Evolutionary conservation across 2,888 invertebrate genomes (phyloP).

Genomic region (Cremastinae sp.): DNA sequence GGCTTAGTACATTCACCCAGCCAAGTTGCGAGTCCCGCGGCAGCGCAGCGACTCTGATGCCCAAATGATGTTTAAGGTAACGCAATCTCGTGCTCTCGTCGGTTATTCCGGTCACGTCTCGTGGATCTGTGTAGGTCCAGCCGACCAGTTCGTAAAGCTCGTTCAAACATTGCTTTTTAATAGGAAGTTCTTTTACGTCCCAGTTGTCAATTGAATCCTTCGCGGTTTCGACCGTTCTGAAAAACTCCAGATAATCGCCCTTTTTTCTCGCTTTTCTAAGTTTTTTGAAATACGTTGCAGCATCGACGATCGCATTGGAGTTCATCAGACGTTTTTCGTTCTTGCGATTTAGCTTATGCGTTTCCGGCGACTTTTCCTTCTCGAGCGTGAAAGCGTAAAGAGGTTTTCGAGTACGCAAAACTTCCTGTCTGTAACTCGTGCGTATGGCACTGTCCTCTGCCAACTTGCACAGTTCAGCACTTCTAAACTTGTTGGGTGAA

Average conservation of each 20-base stretch:
- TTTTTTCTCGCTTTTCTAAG: conserved; percentile 73
- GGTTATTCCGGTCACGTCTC: conserved; percentile 72
- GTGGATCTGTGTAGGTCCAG: conserved; percentile 78
- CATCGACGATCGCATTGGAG: conserved; percentile 77
- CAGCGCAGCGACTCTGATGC: conserved; percentile 65
- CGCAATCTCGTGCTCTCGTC: conserved; percentile 56
- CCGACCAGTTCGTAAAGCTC: conserved; percentile 79
- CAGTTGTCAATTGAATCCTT: conserved; percentile 79
- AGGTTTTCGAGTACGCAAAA: conserved; percentile 79
- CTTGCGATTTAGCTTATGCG: conserved; percentile 71
- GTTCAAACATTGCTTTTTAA: conserved; percentile 76
- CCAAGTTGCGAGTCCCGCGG: conserved; percentile 73
- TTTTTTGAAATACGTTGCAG: conserved; percentile 75
- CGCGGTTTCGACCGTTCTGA: conserved; percentile 77
- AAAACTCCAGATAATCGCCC: conserved; percentile 69
- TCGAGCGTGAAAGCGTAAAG: conserved; percentile 79
- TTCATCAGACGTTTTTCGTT: conserved; percentile 72
- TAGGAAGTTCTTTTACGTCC: conserved; percentile 77
- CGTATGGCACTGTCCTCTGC: conserved; percentile 74
- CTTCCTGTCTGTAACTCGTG: conserved; percentile 77
- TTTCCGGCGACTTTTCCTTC: conserved; percentile 72
- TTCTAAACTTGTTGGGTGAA: conserved; percentile 78
- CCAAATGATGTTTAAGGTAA: conserved; percentile 72
- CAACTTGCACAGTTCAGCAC: conserved; percentile 70
- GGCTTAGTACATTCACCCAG: conserved; percentile 66